Evolutionary conservation across 2,888 invertebrate species (phyloP), one percentile per base, ranked within the genome.

Genomic region (Platycheirus rosarum): DNA sequence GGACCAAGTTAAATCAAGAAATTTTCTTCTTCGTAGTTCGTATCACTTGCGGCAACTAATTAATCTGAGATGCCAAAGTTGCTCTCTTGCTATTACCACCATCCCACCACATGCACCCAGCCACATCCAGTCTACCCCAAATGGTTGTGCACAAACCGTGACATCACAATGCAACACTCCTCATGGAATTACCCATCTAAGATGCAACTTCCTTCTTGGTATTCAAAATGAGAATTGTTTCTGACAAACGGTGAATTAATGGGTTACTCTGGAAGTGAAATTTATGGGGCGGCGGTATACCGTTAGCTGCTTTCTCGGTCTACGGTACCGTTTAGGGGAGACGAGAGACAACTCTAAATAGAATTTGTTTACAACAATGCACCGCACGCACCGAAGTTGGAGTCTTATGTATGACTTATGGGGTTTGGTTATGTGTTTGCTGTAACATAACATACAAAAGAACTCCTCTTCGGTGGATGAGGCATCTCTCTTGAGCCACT

Each of bases 171-270:
- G 5, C 29, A 14, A 9, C 46, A 73, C 48, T 63, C 23, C 62
- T 14, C 62, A 74, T 55, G 62, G 44, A 74, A 79, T 63, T 49
- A 26, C 40, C 26, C 13, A 16, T 42, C 55, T 3, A 11, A 26
- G 14, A 14, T 48, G 37, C 37, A 53, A 29, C 29, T 48, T 29
- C 55, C 35, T 40, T 55, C 63, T 51, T 68, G 49, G 53, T 49
- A 78, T 40, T 74, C 62, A 32, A 63, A 68, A 65, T 51, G 70
- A 49, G 57, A 77, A 75, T 69, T 75, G 79, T 75, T 74, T 74
- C 69, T 75, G 79, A 79, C 79, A 79, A 65, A 77, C 55, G 26
- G 63, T 65, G 46, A 63, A 69, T 75, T 62, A 79, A 74, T 74
- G 68, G 63, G 48, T 69, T 69, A 42, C 14, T 48, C 18, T 18